Percentiles rank a stretch among this genome's conserved stretches.
These are phyloP conservation scores for Nyctibius grandis DNA, from an alignment of 2,797 vertebrate species.

Conservation along the genomic window DNA sequence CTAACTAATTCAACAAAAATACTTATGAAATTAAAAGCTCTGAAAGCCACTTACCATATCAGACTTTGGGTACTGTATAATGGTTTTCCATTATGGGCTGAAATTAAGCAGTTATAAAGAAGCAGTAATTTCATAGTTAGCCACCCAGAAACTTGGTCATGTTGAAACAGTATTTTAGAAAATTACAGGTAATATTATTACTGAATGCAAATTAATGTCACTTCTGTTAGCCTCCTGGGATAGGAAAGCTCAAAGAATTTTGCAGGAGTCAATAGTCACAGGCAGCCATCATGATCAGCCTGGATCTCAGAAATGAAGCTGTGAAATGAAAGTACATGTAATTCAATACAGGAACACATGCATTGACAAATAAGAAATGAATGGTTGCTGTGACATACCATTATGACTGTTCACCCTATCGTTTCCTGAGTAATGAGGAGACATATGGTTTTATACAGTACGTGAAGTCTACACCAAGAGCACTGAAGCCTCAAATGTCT, in stretches of 20 bases:
- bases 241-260: constrained; percentile 19
- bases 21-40: constrained; percentile 26
- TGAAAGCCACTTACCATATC: constrained; percentile 50
- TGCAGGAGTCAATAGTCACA: constrained; percentile 5
- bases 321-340: background rate
- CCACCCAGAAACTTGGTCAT: constrained; percentile 35
- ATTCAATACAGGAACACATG: background rate
- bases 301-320: background rate
- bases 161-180: constrained; percentile 55
- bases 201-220: constrained; percentile 54
- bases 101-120: constrained; percentile 68
- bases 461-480: background rate
- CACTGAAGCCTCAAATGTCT: background rate
- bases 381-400: background rate
- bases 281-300: background rate
- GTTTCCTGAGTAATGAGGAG: background rate
- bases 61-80: constrained; percentile 53
- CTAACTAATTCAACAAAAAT: constrained; percentile 49
- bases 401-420: background rate
- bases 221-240: constrained; percentile 6
- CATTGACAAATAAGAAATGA: constrained; percentile 8
- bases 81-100: constrained; percentile 53
- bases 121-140: constrained; percentile 63
- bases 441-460: background rate
- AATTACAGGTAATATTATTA: constrained; percentile 54